These are phyloP conservation scores for Campopleginae sp. DNA, from an alignment of 2,888 invertebrate genomes.

Conservation along the genomic window DNA sequence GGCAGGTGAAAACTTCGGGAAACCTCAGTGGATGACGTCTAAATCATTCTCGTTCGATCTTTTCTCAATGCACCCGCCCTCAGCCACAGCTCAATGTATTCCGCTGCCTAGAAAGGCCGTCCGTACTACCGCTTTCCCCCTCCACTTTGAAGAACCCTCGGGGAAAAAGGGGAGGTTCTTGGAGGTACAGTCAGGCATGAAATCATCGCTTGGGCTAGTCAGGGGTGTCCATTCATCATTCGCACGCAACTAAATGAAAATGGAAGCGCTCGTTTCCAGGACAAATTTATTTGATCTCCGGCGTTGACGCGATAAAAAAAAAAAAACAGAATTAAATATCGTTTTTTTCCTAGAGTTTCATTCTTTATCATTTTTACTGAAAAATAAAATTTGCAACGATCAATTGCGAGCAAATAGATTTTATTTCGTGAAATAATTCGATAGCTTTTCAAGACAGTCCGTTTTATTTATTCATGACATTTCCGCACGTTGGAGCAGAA, in stretches of 20 bases:
- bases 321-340: background rate
- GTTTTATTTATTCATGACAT: too few relatives aligned
- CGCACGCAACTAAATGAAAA: background rate
- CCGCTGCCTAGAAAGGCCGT: constrained; percentile 66
- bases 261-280: background rate
- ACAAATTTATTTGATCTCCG: background rate
- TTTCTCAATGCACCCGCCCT: constrained; percentile 82
- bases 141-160: constrained; percentile 55
- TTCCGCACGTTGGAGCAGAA: too few relatives aligned
- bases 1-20: constrained; percentile 71
- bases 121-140: constrained; percentile 62
- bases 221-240: constrained; percentile 67
- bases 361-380: background rate
- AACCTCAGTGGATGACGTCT: constrained; percentile 83
- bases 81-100: constrained; percentile 74
- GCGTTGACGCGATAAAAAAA: background rate
- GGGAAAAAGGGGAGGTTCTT: constrained; percentile 70
- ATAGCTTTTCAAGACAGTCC: background rate
- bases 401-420: background rate
- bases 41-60: constrained; percentile 81
- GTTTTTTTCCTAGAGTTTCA: background rate
- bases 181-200: constrained; percentile 70
- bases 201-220: constrained; percentile 62
- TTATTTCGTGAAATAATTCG: background rate
- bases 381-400: background rate